These are phyloP conservation scores for Trichomycterus rosablanca DNA, from an alignment of 2,113 vertebrate species.

Conservation along the genomic window DNA sequence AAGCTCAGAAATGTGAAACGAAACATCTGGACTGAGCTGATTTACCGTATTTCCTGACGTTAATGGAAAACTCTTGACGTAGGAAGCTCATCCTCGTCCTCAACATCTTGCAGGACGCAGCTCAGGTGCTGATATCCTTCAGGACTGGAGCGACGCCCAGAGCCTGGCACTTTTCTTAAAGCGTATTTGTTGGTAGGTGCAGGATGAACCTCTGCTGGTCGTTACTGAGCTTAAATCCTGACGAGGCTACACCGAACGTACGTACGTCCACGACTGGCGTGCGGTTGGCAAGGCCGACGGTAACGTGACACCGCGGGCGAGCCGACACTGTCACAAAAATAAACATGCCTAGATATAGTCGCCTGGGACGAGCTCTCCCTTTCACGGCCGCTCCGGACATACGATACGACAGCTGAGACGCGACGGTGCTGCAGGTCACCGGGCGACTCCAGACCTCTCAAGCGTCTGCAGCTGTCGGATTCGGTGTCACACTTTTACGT, in stretches of 20 bases:
- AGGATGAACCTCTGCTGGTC: background rate
- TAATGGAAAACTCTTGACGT: no score
- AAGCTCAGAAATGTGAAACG: no score
- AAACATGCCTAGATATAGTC: constrained; percentile 31
- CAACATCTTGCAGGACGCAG: background rate
- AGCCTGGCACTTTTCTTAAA: background rate
- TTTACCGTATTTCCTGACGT: no score
- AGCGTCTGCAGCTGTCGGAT: constrained; percentile 9
- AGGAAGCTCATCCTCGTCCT: no score
- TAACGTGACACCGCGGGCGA: constrained; percentile 15
- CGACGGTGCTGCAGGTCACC: constrained; percentile 11
- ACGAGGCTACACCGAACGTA: background rate
- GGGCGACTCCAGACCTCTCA: constrained; percentile 4
- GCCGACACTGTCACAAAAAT: constrained; percentile 29
- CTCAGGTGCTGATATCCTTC: no score
- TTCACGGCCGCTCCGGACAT: constrained; percentile 7
- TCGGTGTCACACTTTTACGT: background rate
- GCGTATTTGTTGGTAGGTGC: no score
- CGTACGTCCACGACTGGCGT: background rate
- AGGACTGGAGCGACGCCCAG: no score
- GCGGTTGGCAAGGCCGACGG: background rate
- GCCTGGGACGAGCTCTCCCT: constrained; percentile 10
- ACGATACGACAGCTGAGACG: constrained; percentile 24
- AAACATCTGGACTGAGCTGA: no score
- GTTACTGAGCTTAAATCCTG: background rate